Evolutionary conservation across 2,888 invertebrate species (phyloP).

Genomic region (Epistrophe eligans): DNA sequence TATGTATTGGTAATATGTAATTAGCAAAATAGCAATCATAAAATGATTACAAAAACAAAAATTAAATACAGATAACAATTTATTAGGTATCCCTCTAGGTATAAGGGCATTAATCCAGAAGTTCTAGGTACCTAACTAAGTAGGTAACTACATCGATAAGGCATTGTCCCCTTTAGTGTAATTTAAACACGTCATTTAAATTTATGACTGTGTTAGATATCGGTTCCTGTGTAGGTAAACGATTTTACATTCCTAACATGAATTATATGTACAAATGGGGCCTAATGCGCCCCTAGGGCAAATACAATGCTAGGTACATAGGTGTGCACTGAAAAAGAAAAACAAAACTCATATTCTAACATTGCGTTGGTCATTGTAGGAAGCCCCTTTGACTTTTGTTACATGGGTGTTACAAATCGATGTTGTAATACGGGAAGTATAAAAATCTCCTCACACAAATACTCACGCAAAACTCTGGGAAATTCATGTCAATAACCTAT

Average conservation of each 20-base stretch:
- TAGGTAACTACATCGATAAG: constrained; percentile 25
- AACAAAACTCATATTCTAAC: not conserved
- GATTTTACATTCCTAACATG: constrained; percentile 34
- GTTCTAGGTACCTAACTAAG: not conserved
- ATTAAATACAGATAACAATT: not conserved
- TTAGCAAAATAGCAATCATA: not conserved
- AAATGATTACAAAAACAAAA: not conserved
- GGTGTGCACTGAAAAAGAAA: not conserved
- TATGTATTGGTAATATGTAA: no score
- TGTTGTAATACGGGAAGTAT: constrained; percentile 56
- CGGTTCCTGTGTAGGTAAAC: not conserved
- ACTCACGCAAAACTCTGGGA: constrained; percentile 5
- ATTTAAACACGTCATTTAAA: constrained; percentile 68
- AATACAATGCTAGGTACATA: constrained; percentile 26
- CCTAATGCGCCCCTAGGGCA: constrained; percentile 46
- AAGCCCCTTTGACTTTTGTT: constrained; percentile 49
- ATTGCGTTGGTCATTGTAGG: constrained; percentile 3
- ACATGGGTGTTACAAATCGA: constrained; percentile 40
- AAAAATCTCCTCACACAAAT: constrained; percentile 34
- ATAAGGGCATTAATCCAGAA: not conserved
- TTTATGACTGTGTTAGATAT: constrained; percentile 63
- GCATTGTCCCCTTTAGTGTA: constrained; percentile 57
- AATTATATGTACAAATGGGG: not conserved
- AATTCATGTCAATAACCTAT: constrained; percentile 69
- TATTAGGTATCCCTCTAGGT: not conserved